Evolutionary conservation across 2,797 vertebrate genomes (phyloP), one percentile per base, ranked within the genome.

Genomic region (Trematomus bernacchii): DNA sequence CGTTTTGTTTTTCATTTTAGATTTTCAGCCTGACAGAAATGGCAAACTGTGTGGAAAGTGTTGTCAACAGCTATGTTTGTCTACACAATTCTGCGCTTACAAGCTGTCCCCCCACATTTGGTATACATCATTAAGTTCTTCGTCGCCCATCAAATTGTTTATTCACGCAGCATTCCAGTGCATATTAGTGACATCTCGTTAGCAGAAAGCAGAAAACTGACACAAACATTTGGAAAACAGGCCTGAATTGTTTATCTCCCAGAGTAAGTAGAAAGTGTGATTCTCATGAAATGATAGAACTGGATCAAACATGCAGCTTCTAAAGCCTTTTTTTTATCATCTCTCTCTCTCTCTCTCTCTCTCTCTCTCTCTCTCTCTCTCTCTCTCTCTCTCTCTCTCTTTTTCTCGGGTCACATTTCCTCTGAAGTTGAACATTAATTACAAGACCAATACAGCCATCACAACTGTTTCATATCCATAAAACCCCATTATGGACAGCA

Each of bases 141-240:
- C 87, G 74, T 92, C 87, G 89, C 93, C 93, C 95, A 91, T 95
- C 91, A 93, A 93, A 93, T 93, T 90, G 90, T 86, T 89, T 87
- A 86, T 93, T 95, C 92, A 93, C 86, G 91, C 85, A 33, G 87
- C 94, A 95, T 95, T 95, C 94, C 92, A 91, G 93, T 92, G 93
- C 95, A 78, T 94, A 94, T 96, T 95, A 95, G 95, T 95, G 93
- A 95, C 94, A 93, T 93, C 91, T 94, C 92, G 90, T 95, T 96
- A 93, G 93, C 92, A 81, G 89, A 94, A 95, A 94, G 95, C 93
- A 95, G 92, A 94, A 95, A 94, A 94, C 87, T 89, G 94, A 89
- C 92, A 92, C 77, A 93, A 89, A 94, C 93, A 92, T 92, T 87
- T 86, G 85, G 88, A 85, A 89, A 94, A 90, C 82, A 43, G 87